A percentile compares a stretch with the other conserved stretches of the same genome.
Evolutionary conservation across 2,113 vertebrate genomes (phyloP).

Genomic region (Oreochromis niloticus): DNA sequence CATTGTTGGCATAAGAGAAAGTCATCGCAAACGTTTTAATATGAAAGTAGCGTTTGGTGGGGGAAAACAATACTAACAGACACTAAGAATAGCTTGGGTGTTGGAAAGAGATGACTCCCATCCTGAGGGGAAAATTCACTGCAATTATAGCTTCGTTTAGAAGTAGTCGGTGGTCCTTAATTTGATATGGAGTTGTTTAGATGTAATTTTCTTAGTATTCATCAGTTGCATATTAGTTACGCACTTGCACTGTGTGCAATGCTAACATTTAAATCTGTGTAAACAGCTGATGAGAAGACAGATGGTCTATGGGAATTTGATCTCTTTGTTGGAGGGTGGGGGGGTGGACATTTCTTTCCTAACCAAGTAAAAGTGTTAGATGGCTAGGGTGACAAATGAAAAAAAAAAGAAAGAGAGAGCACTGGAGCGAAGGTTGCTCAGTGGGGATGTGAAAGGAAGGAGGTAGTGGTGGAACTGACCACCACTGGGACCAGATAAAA

Average conservation of each 20-base stretch:
- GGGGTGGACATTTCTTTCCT: constrained; percentile 62
- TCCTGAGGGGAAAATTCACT: constrained; percentile 60
- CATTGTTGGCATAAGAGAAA: constrained; percentile 65
- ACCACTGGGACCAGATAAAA: constrained; percentile 64
- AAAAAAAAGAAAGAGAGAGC: constrained; percentile 45
- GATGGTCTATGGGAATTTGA: constrained; percentile 68
- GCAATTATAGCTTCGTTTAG: constrained; percentile 52
- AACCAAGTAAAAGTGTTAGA: constrained; percentile 69
- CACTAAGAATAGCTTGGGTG: constrained; percentile 65
- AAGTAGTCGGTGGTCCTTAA: constrained; percentile 45
- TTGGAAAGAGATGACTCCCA: constrained; percentile 66
- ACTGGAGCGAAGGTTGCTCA: constrained; percentile 64
- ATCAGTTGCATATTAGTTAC: constrained; percentile 43
- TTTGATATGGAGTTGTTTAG: constrained; percentile 46
- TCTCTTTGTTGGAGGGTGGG: constrained; percentile 69
- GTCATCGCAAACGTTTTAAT: constrained; percentile 57
- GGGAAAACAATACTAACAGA: constrained; percentile 68
- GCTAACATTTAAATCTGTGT: constrained; percentile 47
- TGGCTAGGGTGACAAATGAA: constrained; percentile 66
- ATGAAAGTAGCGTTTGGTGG: constrained; percentile 62
- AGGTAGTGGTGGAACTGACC: constrained; percentile 54
- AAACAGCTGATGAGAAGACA: constrained; percentile 69
- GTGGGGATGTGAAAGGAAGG: constrained; percentile 66
- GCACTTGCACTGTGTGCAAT: constrained; percentile 40
- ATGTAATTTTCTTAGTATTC: constrained; percentile 47